These are phyloP conservation scores for Hepsetus odoe DNA, from an alignment of 2,113 vertebrate species.

Conservation along the genomic window DNA sequence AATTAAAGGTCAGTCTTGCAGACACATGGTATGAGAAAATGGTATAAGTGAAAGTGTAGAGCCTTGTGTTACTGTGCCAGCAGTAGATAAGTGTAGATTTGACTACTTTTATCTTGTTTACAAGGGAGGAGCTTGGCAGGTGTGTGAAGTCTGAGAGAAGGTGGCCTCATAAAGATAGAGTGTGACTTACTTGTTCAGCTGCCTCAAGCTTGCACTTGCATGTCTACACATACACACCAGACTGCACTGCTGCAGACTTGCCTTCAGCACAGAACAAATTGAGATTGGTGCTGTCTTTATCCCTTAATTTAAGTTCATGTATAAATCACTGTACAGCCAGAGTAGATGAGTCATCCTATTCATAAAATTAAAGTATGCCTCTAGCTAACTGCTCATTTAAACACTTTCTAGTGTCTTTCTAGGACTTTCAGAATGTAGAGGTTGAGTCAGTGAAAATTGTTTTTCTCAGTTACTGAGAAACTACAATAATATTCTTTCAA, in stretches of 20 bases:
- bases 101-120: background rate
- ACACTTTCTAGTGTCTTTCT: background rate
- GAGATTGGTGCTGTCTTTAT: background rate
- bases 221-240: conserved; percentile 3
- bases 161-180: background rate
- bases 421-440: no score
- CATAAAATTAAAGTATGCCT: background rate
- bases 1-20: background rate
- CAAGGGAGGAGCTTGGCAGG: background rate
- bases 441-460: no score
- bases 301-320: background rate
- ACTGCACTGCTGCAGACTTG: background rate
- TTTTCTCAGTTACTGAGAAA: no score
- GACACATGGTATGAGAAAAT: background rate
- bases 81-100: background rate
- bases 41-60: background rate
- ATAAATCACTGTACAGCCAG: background rate
- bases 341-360: background rate
- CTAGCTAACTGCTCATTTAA: background rate
- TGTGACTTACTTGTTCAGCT: conserved; percentile 17
- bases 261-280: background rate
- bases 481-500: no score
- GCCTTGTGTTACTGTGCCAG: background rate
- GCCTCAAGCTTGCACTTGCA: background rate
- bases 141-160: background rate